A percentile compares a stretch with the other conserved stretches of the same genome.
phyloP scores from a whole-genome alignment of 2,113 vertebrate genomes.

The Sceloporus tristichus region DNA sequence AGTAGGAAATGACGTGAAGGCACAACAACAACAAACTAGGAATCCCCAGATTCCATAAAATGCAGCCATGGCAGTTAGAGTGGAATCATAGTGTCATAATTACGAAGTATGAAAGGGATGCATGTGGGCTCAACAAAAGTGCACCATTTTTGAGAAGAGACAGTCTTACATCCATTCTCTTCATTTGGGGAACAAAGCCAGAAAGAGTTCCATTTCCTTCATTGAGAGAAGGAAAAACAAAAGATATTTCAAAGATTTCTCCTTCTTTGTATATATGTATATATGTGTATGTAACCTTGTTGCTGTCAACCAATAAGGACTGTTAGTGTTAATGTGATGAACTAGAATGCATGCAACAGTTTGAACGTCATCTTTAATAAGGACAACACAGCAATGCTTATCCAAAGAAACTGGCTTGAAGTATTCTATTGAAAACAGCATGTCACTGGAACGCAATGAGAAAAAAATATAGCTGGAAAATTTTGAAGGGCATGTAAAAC shows the following conservation, averaged over 20 bases:
- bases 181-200: too few species aligned
- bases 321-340: neutral
- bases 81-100: too few species aligned
- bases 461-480: neutral
- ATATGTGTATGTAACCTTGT: neutral
- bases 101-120: too few species aligned
- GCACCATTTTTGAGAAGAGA: too few species aligned
- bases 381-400: conserved; percentile 6
- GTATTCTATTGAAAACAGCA: neutral
- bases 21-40: too few species aligned
- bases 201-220: neutral
- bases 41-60: too few species aligned
- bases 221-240: too few species aligned
- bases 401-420: conserved; percentile 14
- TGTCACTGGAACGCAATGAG: neutral
- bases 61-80: too few species aligned
- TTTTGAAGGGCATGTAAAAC: conserved; percentile 16
- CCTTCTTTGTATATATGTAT: neutral
- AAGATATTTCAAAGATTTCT: neutral
- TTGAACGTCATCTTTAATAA: conserved; percentile 15
- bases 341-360: neutral
- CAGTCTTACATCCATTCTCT: too few species aligned
- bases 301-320: neutral
- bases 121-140: too few species aligned
- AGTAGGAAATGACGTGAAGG: too few species aligned